Percentiles rank a stretch among this genome's conserved stretches.
Evolutionary conservation across 2,113 vertebrate species (phyloP).

Genomic region (Sitta europaea): DNA sequence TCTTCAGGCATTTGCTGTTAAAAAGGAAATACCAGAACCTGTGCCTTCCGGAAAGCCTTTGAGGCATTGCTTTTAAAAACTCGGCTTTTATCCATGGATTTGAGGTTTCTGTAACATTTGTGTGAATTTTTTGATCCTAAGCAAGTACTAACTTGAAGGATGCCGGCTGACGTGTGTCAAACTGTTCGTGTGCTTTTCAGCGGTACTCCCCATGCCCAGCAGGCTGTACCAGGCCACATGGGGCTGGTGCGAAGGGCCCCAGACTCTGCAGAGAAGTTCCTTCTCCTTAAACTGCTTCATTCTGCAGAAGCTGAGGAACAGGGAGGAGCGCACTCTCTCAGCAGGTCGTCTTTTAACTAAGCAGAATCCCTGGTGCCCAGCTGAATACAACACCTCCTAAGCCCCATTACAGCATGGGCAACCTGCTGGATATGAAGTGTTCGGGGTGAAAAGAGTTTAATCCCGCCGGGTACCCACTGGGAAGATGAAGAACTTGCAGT

Average conservation of each 20-base stretch:
- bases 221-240: not conserved
- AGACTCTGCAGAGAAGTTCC: not conserved
- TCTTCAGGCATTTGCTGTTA: not conserved
- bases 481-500: not conserved
- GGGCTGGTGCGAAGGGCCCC: not conserved
- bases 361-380: not conserved
- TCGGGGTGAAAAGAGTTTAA: not conserved
- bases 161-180: not conserved
- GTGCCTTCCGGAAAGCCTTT: not conserved
- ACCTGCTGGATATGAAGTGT: not conserved
- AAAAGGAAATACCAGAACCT: not conserved
- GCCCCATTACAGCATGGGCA: not conserved
- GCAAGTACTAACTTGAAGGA: not conserved
- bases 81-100: not conserved
- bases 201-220: fast-evolving
- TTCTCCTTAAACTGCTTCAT: not conserved
- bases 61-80: not conserved
- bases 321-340: not conserved
- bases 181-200: not conserved
- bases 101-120: not conserved
- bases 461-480: fast-evolving
- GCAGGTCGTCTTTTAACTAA: fast-evolving
- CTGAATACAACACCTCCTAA: too few relatives aligned
- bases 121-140: not conserved
- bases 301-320: not conserved